Evolutionary conservation across 1,140 invertebrate genomes (phyloP).

Genomic region (Drosophila varians): DNA sequence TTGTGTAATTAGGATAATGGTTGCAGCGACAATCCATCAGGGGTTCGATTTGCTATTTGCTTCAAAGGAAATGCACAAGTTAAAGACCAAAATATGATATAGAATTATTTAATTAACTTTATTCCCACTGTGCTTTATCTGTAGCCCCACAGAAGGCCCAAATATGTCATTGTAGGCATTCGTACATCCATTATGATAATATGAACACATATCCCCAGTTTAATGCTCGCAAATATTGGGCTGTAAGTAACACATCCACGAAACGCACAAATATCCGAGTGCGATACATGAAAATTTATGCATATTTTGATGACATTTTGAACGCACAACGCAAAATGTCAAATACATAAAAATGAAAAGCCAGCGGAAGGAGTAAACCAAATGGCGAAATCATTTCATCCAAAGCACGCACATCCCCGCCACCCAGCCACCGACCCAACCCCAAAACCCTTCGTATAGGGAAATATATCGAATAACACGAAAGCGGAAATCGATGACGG

Average conservation of each 20-base stretch:
- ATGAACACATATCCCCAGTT: constrained; percentile 51
- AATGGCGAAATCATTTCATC: constrained; percentile 68
- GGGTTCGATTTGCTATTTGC: constrained; percentile 29
- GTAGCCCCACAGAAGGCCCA: constrained; percentile 4
- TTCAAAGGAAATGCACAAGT: no score
- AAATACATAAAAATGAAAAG: constrained; percentile 72
- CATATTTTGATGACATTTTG: constrained; percentile 74
- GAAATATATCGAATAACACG: constrained; percentile 57
- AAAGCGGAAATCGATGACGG: constrained; percentile 78
- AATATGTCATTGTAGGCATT: constrained; percentile 13
- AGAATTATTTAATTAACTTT: not conserved
- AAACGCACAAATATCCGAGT: not conserved
- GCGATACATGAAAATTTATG: constrained; percentile 47
- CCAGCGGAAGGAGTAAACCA: constrained; percentile 55
- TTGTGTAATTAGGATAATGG: constrained; percentile 48
- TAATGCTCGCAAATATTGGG: constrained; percentile 74
- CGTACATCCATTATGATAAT: constrained; percentile 72
- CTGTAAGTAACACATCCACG: constrained; percentile 25
- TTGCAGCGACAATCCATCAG: constrained; percentile 31
- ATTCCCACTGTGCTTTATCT: constrained; percentile 44
- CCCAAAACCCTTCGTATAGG: not conserved
- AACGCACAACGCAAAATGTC: constrained; percentile 72
- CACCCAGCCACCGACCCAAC: not conserved
- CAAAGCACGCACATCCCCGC: constrained; percentile 39
- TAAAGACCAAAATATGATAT: no score